phyloP scores from a whole-genome alignment of 1,140 invertebrate species.

The Zeugodacus cucurbitae region DNA sequence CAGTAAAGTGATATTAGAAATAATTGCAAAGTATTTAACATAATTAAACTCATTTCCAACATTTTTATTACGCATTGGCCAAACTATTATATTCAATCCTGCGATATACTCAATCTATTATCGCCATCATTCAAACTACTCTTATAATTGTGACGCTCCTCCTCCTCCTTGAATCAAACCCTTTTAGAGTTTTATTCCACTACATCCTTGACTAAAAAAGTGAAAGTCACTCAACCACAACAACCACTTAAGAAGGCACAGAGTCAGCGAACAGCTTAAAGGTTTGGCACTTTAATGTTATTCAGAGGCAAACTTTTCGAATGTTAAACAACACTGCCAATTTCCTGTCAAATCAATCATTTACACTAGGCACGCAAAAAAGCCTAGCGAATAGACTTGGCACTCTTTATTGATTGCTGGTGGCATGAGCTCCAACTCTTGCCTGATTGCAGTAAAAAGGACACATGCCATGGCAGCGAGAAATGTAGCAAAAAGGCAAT shows the following conservation, averaged over 20 bases:
- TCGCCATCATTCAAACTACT: no score
- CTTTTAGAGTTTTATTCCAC: background rate
- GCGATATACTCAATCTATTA: no score
- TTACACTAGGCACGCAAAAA: background rate
- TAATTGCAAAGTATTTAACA: no score
- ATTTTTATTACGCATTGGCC: no score
- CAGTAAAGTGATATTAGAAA: no score
- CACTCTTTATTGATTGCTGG: background rate
- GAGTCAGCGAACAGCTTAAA: background rate
- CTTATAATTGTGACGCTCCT: no score
- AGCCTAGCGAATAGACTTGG: background rate
- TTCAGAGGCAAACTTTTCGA: background rate
- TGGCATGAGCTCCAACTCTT: background rate
- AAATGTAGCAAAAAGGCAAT: background rate
- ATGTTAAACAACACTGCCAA: background rate
- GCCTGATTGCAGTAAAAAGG: background rate
- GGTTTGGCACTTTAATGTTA: background rate
- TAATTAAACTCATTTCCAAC: no score
- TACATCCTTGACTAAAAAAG: background rate
- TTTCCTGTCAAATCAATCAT: conserved; percentile 2
- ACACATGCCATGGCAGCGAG: background rate
- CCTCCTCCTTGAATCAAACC: background rate
- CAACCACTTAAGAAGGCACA: background rate
- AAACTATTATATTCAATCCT: no score
- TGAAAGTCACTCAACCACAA: background rate